Evolutionary conservation across 2,888 invertebrate genomes (phyloP), one percentile per base, ranked within the genome.

Genomic region (Norana najaformis): DNA sequence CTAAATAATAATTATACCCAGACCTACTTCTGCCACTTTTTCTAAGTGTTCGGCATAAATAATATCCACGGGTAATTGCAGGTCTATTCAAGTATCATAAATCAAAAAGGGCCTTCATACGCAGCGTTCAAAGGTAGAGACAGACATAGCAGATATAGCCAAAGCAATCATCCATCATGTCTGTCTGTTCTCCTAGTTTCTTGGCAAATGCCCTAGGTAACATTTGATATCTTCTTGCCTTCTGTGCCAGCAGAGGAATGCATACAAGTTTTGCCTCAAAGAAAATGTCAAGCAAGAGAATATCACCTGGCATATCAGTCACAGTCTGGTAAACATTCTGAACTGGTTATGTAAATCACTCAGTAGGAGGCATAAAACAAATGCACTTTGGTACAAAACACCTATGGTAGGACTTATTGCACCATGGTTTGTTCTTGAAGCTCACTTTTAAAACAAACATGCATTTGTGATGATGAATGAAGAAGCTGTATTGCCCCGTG

Each of bases 301-400:
- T n/a, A n/a, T n/a, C n/a, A n/a, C n/a, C n/a, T n/a, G n/a, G 69
- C 69, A 69, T 69, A n/a, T 69, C 69, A 69, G 69, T 69, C 69
- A 69, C 69, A 69, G 69, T 69, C 30, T n/a, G 69, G 69, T n/a
- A 69, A 69, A 69, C n/a, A 69, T 4, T n/a, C 69, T 69, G 69
- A n/a, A 13, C 69, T 69, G 69, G n/a, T 69, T 69, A 69, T 69
- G 47, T 69, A n/a, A n/a, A n/a, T n/a, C n/a, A n/a, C 69, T 69
- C n/a, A n/a, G 69, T 69, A 30, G 69, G 11, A 69, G 30, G 69
- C 69, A 30, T 8, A n/a, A n/a, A 8, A 11, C 69, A 69, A n/a
- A n/a, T 11, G 69, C n/a, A 69, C 30, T 69, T 69, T 69, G n/a
- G 69, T n/a, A 69, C 69, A 69, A 69, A 69, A n/a, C n/a, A 69